Conservation (phyloP, 2,113 vertebrate genomes). For the Falco punctatus region DNA sequence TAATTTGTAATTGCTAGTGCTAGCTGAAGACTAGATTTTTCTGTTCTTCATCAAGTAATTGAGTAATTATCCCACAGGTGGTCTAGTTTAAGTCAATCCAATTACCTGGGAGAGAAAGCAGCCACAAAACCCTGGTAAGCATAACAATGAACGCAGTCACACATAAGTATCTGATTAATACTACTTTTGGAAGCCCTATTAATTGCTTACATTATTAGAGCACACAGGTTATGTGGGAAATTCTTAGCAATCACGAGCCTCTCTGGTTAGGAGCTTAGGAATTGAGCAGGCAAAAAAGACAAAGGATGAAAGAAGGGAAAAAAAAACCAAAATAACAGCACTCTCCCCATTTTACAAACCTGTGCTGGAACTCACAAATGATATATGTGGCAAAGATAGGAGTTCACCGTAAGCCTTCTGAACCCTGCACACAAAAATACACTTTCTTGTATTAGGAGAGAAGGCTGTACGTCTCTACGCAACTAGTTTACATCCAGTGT, state of each 20-base stretch:
- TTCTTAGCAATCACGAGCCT: not conserved
- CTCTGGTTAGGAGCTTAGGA: not conserved
- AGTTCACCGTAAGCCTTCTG: not conserved
- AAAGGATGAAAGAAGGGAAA: not conserved
- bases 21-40: not conserved
- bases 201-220: not conserved
- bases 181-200: not conserved
- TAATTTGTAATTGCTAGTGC: not conserved
- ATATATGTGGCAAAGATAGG: not conserved
- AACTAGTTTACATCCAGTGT: not conserved
- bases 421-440: not conserved
- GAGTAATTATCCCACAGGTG: not conserved
- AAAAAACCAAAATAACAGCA: not conserved
- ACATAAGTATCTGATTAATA: not conserved
- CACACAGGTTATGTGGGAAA: not conserved
- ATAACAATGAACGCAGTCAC: not conserved
- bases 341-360: not conserved
- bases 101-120: not conserved
- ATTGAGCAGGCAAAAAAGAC: not conserved
- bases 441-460: not conserved
- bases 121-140: not conserved
- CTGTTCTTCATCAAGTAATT: not conserved
- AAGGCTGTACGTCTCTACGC: not conserved
- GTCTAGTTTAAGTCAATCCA: not conserved
- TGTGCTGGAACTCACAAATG: not conserved